These are phyloP conservation scores for Myiopsitta monachus DNA, from an alignment of 2,113 vertebrate species.

Conservation along the genomic window DNA sequence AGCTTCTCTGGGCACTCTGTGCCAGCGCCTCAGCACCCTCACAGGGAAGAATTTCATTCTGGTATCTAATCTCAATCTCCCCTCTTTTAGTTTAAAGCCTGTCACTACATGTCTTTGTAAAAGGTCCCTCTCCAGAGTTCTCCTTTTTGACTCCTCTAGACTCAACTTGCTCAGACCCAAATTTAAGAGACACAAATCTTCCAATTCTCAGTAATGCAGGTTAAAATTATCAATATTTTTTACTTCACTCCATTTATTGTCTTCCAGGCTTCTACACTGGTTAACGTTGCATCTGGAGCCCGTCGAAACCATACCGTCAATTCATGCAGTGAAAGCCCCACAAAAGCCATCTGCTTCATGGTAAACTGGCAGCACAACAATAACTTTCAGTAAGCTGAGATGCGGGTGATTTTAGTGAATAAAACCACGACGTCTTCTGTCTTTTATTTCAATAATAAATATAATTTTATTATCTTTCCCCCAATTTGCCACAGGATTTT, in stretches of 20 bases:
- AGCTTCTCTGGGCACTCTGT: neutral
- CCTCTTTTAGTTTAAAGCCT: neutral
- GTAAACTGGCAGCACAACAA: neutral
- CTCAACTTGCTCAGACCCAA: neutral
- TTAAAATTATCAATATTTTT: neutral
- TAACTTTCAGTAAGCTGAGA: neutral
- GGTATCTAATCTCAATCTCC: neutral
- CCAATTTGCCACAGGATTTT: neutral
- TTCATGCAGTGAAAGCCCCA: neutral
- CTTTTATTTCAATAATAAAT: neutral
- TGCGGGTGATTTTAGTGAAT: neutral
- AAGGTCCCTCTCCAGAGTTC: neutral
- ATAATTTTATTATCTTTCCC: neutral
- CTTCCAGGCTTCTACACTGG: neutral
- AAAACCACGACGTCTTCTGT: conserved; percentile 11
- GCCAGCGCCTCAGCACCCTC: neutral
- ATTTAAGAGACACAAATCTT: neutral
- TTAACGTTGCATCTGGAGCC: neutral
- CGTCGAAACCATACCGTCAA: neutral
- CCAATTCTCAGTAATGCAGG: neutral
- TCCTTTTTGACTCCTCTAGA: neutral
- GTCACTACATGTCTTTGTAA: neutral
- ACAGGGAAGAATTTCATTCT: neutral
- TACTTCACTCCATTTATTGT: neutral
- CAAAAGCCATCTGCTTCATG: conserved; percentile 24